A percentile compares a stretch with the other conserved stretches of the same genome.
Conservation (phyloP, 2,888 invertebrate species). For the Gastracanthus pulcherrimus region DNA sequence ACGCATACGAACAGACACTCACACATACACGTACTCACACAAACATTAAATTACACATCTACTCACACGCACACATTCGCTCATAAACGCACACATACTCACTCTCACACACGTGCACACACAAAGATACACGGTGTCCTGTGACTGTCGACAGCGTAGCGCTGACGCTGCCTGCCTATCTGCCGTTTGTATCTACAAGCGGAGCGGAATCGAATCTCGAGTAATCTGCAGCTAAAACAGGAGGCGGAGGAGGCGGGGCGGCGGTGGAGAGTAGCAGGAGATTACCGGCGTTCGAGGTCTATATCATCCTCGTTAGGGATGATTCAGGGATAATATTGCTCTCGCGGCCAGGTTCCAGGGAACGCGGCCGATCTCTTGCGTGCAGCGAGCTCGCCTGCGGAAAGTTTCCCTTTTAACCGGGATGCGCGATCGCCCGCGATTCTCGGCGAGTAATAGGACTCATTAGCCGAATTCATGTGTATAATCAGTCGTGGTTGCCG, state of each 20-base stretch:
- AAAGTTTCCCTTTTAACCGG: conserved; percentile 5
- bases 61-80: neutral
- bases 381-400: neutral
- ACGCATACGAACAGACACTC: too few relatives aligned
- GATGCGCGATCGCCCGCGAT: too few relatives aligned
- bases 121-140: too few relatives aligned
- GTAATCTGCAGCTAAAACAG: conserved; percentile 38
- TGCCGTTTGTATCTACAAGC: conserved; percentile 37
- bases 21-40: neutral
- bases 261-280: neutral
- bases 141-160: too few relatives aligned
- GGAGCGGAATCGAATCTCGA: conserved; percentile 34
- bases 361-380: neutral
- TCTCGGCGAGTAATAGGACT: neutral
- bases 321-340: conserved; percentile 43
- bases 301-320: conserved; percentile 38
- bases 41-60: neutral
- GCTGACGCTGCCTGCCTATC: neutral
- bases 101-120: too few relatives aligned
- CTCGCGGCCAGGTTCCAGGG: neutral
- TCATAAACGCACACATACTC: neutral
- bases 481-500: neutral
- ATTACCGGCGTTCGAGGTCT: conserved; percentile 33
- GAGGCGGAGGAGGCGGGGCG: neutral
- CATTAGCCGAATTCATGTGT: conserved; percentile 11